Base-by-base conservation (phyloP, 2,113 vertebrate species). In the Phaethornis superciliosus region DNA sequence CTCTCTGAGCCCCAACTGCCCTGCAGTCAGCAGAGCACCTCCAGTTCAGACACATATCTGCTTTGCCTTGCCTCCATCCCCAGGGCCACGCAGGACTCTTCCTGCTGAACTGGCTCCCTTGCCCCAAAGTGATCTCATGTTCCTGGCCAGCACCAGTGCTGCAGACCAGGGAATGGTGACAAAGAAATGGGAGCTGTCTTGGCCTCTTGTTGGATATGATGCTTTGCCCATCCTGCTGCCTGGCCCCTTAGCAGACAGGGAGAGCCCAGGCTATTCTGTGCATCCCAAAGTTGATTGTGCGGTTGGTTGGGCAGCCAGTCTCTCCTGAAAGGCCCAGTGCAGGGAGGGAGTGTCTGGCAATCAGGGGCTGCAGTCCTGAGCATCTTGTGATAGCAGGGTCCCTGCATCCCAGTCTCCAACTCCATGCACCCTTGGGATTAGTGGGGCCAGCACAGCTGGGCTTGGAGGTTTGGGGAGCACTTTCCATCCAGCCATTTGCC, bases 401-500 rank as follows among this genome's bases (percentile, higher is more conserved):
- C 68, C 63, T 65, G 51, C 71, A 49, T 78, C 88, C 55, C 4
- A 0, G 40, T 56, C 35, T 63, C 51, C 8, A 3, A 46, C 47
- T 81, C 82, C 62, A 74, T 74, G 76, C 15, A 2, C 44, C 88
- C 70, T 56, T 74, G 68, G 56, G 47, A 54, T 59, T 85, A 49
- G 33, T 2, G 3, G 46, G 91, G 15, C 85, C 4, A 14, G 51
- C 9, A 5, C 94, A 96, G 84, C 93, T 88, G 91, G 79, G 93
- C 85, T 88, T 27, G 59, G 69, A 85, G 49, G 19, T 90, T 85
- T 77, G 93, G 85, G 89, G 84, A 95, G 64, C 5, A 2, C 92
- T 93, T 95, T 93, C 93, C 95, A 96, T 85, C 89, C 89, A 93
- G 85, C 65, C 84, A 15, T 88, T 95, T 92, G 52, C 80, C 80